These are phyloP conservation scores for Leucoraja erinaceus DNA, from an alignment of 2,113 vertebrate genomes.

Conservation along the genomic window DNA sequence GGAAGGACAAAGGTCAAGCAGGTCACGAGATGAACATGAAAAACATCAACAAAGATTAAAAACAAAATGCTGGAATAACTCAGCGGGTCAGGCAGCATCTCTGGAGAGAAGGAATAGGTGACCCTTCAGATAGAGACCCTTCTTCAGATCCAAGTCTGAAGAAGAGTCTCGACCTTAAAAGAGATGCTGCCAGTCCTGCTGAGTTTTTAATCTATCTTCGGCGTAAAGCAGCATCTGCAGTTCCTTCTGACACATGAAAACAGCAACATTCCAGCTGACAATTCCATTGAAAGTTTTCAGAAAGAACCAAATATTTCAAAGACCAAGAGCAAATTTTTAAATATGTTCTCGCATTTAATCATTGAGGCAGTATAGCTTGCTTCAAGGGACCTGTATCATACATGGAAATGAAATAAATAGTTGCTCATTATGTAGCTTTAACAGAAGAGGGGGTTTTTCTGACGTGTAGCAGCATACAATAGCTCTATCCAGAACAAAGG, in stretches of 20 bases:
- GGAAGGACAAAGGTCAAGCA: background rate
- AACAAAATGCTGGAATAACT: too few species aligned
- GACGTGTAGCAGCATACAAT: slow-evolving; percentile 55
- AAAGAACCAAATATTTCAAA: background rate
- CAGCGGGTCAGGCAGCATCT: too few species aligned
- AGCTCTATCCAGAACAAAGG: slow-evolving; percentile 70
- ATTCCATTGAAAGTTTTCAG: background rate
- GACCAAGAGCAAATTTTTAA: background rate
- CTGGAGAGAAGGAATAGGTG: too few species aligned
- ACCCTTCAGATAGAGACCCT: too few species aligned
- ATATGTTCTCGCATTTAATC: slow-evolving; percentile 55
- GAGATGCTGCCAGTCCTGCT: too few species aligned
- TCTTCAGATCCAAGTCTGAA: too few species aligned
- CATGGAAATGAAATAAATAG: slow-evolving; percentile 82
- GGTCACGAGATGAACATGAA: background rate
- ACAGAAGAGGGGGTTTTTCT: slow-evolving; percentile 48
- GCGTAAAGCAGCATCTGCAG: too few species aligned
- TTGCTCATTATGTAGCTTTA: slow-evolving; percentile 76
- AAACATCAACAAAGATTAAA: too few species aligned
- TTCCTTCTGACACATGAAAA: background rate
- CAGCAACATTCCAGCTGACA: background rate
- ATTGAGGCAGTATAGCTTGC: slow-evolving; percentile 74
- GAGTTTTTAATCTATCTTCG: too few species aligned
- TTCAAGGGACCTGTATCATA: slow-evolving; percentile 78
- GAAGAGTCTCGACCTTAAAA: too few species aligned